Conservation (phyloP, 2,888 invertebrate genomes). For the Agonopterix arenella region DNA sequence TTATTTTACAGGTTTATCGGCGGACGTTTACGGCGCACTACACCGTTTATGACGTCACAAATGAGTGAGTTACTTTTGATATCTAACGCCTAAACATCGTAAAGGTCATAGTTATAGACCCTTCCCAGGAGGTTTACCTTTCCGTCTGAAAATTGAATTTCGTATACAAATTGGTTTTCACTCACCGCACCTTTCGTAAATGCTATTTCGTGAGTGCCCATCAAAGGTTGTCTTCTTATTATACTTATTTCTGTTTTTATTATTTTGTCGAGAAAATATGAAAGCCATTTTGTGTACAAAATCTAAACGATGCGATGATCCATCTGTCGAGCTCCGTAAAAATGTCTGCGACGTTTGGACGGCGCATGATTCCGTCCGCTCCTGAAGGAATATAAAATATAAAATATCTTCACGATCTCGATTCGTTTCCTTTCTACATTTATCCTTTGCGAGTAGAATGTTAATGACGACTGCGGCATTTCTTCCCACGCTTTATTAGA, state of each 20-base stretch:
- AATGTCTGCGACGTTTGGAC: conserved; percentile 18
- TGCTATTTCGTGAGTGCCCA: conserved; percentile 13
- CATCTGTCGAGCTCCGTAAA: conserved; percentile 22
- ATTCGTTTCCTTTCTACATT: conserved; percentile 39
- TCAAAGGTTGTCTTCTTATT: neutral
- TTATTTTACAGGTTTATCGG: conserved; percentile 84
- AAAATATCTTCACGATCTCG: conserved; percentile 38
- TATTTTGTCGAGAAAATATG: too few species aligned
- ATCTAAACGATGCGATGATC: conserved; percentile 16
- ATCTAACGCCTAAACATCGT: conserved; percentile 31
- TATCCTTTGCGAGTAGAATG: conserved; percentile 21
- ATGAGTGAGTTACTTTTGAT: conserved; percentile 83
- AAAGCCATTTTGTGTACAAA: conserved; percentile 8
- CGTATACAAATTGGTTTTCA: conserved; percentile 36
- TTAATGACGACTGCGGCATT: conserved; percentile 12
- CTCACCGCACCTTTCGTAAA: conserved; percentile 29
- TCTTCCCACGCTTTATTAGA: conserved; percentile 5
- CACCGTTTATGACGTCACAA: conserved; percentile 93
- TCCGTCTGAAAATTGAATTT: conserved; percentile 41
- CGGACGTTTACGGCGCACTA: conserved; percentile 92
- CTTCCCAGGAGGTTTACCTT: conserved; percentile 29
- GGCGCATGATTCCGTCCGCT: conserved; percentile 18
- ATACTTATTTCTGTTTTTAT: too few species aligned
- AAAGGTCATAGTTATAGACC: conserved; percentile 30
- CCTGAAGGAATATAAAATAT: conserved; percentile 25